A percentile compares a stretch with the other conserved stretches of the same genome.
Conservation (phyloP, 2,888 invertebrate species). For the Proisotoma minuta region DNA sequence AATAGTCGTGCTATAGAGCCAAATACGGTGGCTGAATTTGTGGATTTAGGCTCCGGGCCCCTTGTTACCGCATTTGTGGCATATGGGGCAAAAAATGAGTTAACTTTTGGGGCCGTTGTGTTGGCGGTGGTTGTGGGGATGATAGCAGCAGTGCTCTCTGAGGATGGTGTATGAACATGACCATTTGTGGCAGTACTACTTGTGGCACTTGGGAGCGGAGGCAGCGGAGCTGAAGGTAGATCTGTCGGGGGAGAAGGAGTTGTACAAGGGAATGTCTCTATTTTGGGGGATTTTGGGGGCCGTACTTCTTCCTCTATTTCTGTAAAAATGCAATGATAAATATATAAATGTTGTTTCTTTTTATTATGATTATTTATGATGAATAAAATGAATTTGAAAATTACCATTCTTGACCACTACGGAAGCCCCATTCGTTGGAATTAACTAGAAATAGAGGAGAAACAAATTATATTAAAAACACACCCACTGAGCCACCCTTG, state of each 20-base stretch:
- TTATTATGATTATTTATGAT: too few species aligned
- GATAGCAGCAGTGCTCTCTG: conserved; percentile 46
- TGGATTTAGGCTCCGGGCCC: neutral
- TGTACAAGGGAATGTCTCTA: too few species aligned
- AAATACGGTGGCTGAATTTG: conserved; percentile 28
- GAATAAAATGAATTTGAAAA: too few species aligned
- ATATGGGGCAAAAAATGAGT: neutral
- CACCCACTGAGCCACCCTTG: too few species aligned
- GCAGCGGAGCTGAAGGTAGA: neutral
- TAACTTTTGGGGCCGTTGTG: neutral
- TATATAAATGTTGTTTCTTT: too few species aligned
- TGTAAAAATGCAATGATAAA: too few species aligned
- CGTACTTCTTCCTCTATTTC: neutral
- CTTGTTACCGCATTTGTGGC: neutral
- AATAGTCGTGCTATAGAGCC: conserved; percentile 47
- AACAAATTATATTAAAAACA: too few species aligned
- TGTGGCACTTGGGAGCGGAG: too few species aligned
- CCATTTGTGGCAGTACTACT: too few species aligned
- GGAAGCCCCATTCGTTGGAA: too few species aligned
- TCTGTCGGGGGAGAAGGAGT: neutral
- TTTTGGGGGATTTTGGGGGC: neutral
- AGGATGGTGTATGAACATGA: conserved; percentile 37
- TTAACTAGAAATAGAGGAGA: too few species aligned
- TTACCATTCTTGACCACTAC: too few species aligned
- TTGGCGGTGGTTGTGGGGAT: conserved; percentile 39